These are phyloP conservation scores for Coelinius sp. DNA, from an alignment of 2,888 invertebrate genomes.

Conservation along the genomic window DNA sequence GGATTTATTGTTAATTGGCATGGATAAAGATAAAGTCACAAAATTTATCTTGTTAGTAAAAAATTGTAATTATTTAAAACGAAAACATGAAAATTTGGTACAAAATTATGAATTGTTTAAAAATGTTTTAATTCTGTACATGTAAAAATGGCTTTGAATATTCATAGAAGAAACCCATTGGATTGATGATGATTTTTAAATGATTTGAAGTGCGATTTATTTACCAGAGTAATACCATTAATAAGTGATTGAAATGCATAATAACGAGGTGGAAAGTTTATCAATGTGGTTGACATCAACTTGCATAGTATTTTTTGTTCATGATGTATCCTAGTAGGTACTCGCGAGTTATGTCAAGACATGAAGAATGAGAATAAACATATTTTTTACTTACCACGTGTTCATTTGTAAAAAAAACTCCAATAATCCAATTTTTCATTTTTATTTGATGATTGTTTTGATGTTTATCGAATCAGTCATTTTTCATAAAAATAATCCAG, in stretches of 20 bases:
- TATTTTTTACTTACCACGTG: conserved; percentile 29
- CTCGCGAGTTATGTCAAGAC: conserved; percentile 16
- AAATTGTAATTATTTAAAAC: not conserved
- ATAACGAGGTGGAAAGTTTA: not conserved
- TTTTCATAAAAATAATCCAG: conserved; percentile 24
- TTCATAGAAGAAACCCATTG: conserved; percentile 29
- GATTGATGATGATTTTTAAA: not conserved
- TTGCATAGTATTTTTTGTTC: conserved; percentile 20
- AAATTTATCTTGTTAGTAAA: conserved; percentile 12
- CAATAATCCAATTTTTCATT: not conserved
- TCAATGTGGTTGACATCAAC: conserved; percentile 20
- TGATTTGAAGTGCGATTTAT: not conserved
- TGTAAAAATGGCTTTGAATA: conserved; percentile 36
- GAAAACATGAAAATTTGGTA: no score
- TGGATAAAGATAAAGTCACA: not conserved
- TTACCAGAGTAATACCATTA: conserved; percentile 33
- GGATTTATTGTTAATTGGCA: conserved; percentile 16
- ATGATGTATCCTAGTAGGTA: conserved; percentile 19
- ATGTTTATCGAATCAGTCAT: not conserved
- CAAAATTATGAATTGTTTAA: no score
- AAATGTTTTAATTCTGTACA: conserved; percentile 30
- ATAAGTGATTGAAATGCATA: conserved; percentile 42
- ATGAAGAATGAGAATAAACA: conserved; percentile 13
- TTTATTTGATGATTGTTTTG: conserved; percentile 9
- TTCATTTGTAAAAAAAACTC: not conserved